Evolutionary conservation across 1,140 invertebrate species (phyloP).

Genomic region (Trichogramma pretiosum): DNA sequence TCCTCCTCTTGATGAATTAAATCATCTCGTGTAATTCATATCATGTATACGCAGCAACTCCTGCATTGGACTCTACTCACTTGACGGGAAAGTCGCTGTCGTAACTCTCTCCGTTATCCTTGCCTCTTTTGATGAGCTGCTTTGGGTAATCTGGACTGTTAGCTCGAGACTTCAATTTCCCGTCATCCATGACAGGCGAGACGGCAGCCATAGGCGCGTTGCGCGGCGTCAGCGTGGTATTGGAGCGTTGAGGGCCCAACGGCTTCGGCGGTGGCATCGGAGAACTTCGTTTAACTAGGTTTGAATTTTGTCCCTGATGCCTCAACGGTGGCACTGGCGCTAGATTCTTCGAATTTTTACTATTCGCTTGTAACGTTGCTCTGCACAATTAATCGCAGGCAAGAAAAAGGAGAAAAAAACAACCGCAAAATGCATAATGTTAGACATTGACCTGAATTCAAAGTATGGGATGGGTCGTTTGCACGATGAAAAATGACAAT

Average conservation of each 20-base stretch:
- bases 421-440: too few species aligned
- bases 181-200: slow-evolving; percentile 41
- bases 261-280: slow-evolving; percentile 26
- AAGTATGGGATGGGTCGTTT: too few species aligned
- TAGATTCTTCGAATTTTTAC: slow-evolving; percentile 35
- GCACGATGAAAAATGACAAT: too few species aligned
- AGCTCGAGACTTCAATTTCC: slow-evolving; percentile 37
- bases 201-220: slow-evolving; percentile 42
- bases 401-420: too few species aligned
- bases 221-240: slow-evolving; percentile 36
- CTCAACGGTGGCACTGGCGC: slow-evolving; percentile 38
- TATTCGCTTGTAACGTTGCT: slow-evolving; percentile 38
- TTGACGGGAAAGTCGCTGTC: slow-evolving; percentile 43
- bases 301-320: slow-evolving; percentile 30
- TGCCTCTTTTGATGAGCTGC: slow-evolving; percentile 35
- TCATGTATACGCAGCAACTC: too few species aligned
- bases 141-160: slow-evolving; percentile 40
- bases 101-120: slow-evolving; percentile 35
- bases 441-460: too few species aligned
- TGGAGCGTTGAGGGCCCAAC: slow-evolving; percentile 39
- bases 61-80: too few species aligned
- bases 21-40: too few species aligned
- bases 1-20: too few species aligned
- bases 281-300: neutral
- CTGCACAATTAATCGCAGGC: slow-evolving; percentile 21